Base-by-base conservation (phyloP, 92 coral and sea anemone species). In the Scolanthus callimorphus region DNA sequence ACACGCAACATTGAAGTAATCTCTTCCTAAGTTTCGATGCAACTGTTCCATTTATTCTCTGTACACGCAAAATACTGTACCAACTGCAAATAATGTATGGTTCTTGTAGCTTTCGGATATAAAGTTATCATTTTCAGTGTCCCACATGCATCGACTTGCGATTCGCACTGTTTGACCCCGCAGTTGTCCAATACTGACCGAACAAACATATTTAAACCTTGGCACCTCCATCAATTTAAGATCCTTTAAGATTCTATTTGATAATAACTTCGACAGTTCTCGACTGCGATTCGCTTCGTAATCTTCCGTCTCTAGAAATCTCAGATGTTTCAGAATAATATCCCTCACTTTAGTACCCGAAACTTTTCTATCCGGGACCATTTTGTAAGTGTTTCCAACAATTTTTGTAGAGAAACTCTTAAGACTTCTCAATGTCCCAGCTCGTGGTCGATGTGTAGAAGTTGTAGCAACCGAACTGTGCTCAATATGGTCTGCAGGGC, bases 121-220 rank as follows among this genome's bases (percentile, higher is more conserved):
- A 74, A 84, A 94, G 48, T 59, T 84, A 39, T 94, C 99, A 15
- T 60, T 59, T 10, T 94, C 96, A 2, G 74, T 60, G 69, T 89
- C 84, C 99, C 99, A 94, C 26, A 94, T 73, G 27, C 92, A 85
- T 27, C 99, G 88, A 68, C 94, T 94, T 1, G 94, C 96, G n/a
- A 94, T 81, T 27, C 89, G 65, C 4, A 84, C 38, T 4, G 83
- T 69, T 51, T 84, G 95, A 8, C 95, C 96, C 55, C 45, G 72
- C 51, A 84, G 6, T 45, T 94, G 87, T 2, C 96, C 99, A 12
- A 94, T 94, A 11, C 89, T 80, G 29, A 94, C 96, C 0, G 96
- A 58, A 49, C 96, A 94, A 6, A 94, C 94, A 27, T 84, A 84
- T 65, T 82, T 81, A 44, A 71, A 94, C 51, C 99, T 80, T 34